Evolutionary conservation across 2,888 invertebrate species (phyloP).

Genomic region (Galerucella nymphaeae): DNA sequence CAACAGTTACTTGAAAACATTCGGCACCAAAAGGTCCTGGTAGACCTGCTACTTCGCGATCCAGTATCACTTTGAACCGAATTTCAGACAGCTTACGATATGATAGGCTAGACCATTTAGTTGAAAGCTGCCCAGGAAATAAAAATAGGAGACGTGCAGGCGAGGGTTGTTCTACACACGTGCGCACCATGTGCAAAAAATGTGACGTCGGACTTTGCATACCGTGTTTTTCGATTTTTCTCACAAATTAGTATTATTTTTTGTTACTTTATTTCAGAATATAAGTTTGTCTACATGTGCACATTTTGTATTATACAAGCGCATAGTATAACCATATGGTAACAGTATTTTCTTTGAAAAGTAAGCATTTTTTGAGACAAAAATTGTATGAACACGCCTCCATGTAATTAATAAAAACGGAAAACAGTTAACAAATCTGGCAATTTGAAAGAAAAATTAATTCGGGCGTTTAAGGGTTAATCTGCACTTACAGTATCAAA

Average conservation of each 20-base stretch:
- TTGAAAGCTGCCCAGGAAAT: constrained; percentile 27
- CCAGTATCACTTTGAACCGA: constrained; percentile 25
- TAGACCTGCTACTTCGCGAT: constrained; percentile 26
- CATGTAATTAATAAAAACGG: no score
- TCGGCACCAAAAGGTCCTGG: constrained; percentile 30
- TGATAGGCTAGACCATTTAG: constrained; percentile 36
- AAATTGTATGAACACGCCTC: no score
- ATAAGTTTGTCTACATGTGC: no score
- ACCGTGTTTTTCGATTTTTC: constrained; percentile 18
- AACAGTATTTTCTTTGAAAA: no score
- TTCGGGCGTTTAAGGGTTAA: no score
- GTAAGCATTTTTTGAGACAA: no score
- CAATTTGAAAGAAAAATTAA: no score
- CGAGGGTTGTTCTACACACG: constrained; percentile 18
- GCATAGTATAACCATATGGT: no score
- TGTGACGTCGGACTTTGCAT: constrained; percentile 23
- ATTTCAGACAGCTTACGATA: constrained; percentile 36
- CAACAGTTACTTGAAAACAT: constrained; percentile 32
- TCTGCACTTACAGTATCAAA: no score
- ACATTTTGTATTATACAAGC: no score
- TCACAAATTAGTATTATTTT: background rate
- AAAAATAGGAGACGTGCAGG: constrained; percentile 40
- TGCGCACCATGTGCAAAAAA: constrained; percentile 26
- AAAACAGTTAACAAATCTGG: no score
- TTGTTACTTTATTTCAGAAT: no score